Evolutionary conservation across 2,113 vertebrate genomes (phyloP), one percentile per base, ranked within the genome.

Genomic region (Cyrtonyx montezumae): DNA sequence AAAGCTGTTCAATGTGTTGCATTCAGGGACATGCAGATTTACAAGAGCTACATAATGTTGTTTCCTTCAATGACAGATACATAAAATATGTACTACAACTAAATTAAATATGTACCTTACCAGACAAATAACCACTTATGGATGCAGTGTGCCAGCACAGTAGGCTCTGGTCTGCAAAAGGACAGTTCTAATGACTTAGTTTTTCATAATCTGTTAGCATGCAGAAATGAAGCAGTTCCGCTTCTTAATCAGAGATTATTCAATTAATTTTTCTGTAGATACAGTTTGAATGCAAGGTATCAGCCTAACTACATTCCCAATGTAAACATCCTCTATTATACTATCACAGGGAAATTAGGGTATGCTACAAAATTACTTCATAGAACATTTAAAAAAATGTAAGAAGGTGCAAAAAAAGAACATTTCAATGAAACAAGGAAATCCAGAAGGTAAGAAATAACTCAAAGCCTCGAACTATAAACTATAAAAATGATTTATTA

Each of bases 201-300:
- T 92, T 83, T 85, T 68, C 15, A 8, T 26, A 16, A 92, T 75
- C 65, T 87, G 61, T 86, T 91, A 92, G 40, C 53, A 65, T 75
- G 82, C 63, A 90, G 63, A 93, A 94, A 94, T 36, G 61, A 87
- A 91, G 56, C 76, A 87, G 22, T 79, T 83, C 87, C 79, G 94
- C 91, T 94, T 81, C 86, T 91, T 90, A 90, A 90, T 93, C 92
- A 95, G 79, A 23, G 74, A 96, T 75, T 77, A 96, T 78, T 90
- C 83, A 93, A 92, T 96, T 91, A 90, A 86, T 84, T 46, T 78
- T 91, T 93, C 43, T 79, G 79, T 90, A 94, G 88, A 61, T 87
- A 80, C 46, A 85, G 79, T 48, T 4, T 78, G 71, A 95, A 91
- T 34, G 62, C 51, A 88, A 92, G 59, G 43, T 93, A 93, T 46